Evolutionary conservation across 2,888 invertebrate genomes (phyloP), one percentile per base, ranked within the genome.

Genomic region (Calameuta pallipes): DNA sequence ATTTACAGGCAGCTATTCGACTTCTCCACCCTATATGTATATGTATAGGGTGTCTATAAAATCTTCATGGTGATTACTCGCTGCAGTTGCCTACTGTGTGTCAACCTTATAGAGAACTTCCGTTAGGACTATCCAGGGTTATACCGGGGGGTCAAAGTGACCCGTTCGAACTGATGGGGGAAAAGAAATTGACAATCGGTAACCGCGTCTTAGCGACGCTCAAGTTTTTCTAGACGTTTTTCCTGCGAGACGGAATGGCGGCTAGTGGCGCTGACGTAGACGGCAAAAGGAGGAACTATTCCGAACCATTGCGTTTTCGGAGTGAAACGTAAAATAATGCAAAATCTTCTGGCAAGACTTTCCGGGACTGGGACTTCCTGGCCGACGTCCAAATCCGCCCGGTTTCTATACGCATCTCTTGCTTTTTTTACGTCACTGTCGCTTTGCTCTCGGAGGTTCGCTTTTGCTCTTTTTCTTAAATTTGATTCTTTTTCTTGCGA

Each of bases 311-410:
- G 76, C 77, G 31, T 31, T 82, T 83, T 81, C 79, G 80, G 80
- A 74, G 11, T 11, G 23, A 30, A 23, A 74, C 76, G 82, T 82
- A 85, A 85, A 81, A 80, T 80, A 80, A 85, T 85, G 83, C 81
- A 81, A 82, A 83, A 82, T 84, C 81, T 83, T 82, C 81, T 78
- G 82, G 77, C 78, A 81, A 76, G 78, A 77, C 71, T 71, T 33
- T 23, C 23, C 15, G 1, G 23, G 15, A 23, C 41, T 23, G 23
- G 41, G 23, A 71, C 71, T 79, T 77, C 80, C 74, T 80, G 80
- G 81, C 76, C 76, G 79, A 76, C 76, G 80, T 80, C 83, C 82
- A 82, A 83, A 79, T 81, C 78, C 73, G 78, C 77, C 77, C 79
- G 77, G 79, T 80, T 82, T 81, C 81, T 81, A 82, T 83, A 73